Conservation (phyloP, 1,140 invertebrate species). For the Drosophila ironensis region DNA sequence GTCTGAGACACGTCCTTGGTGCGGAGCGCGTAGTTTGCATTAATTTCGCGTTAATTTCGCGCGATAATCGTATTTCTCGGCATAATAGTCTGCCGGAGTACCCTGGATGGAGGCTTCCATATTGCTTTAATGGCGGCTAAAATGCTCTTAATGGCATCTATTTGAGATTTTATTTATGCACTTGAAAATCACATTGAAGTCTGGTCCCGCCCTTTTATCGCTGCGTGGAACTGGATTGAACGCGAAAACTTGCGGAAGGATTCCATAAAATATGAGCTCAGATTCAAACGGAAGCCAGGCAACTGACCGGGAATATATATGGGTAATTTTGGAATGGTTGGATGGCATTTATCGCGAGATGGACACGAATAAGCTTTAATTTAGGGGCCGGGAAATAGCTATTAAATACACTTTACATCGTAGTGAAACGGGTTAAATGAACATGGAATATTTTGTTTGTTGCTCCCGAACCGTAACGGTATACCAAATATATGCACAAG, state of each 20-base stretch:
- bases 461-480: background rate
- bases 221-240: background rate
- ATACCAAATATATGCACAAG: background rate
- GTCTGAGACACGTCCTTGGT: slow-evolving; percentile 2
- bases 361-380: background rate
- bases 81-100: slow-evolving; percentile 26
- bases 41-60: slow-evolving; percentile 77
- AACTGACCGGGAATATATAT: background rate
- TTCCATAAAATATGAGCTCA: background rate
- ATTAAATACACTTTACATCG: no score
- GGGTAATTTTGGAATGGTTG: background rate
- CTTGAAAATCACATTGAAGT: slow-evolving; percentile 69
- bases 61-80: slow-evolving; percentile 75
- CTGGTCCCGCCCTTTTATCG: background rate
- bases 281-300: background rate
- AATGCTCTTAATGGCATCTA: slow-evolving; percentile 74
- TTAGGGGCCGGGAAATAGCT: no score
- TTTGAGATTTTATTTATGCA: slow-evolving; percentile 79
- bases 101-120: slow-evolving; percentile 39
- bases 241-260: slow-evolving; percentile 7
- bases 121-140: slow-evolving; percentile 78
- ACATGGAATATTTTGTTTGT: background rate
- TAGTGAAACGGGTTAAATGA: background rate
- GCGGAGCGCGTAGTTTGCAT: slow-evolving; percentile 67
- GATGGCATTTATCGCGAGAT: background rate